Conservation (phyloP, 2,113 vertebrate species). For the Nyctereutes procyonoides region DNA sequence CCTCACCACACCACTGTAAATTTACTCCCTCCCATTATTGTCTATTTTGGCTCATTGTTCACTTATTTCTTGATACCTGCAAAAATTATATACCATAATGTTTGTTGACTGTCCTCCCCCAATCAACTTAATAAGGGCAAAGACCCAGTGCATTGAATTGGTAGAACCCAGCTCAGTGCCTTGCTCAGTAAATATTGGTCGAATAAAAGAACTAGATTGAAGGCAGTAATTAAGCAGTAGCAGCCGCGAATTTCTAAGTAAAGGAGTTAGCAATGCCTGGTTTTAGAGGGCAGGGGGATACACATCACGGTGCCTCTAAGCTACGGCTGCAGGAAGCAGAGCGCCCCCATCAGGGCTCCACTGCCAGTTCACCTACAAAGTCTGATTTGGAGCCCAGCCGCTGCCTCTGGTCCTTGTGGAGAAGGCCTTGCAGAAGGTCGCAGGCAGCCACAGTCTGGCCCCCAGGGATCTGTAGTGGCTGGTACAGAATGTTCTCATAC, state of each 20-base stretch:
- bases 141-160: background rate
- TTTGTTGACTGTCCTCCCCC: background rate
- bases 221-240: background rate
- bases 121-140: background rate
- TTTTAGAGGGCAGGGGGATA: background rate
- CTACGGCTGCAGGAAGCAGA: background rate
- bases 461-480: conserved; percentile 93
- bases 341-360: background rate
- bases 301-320: background rate
- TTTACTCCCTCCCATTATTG: background rate
- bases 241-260: background rate
- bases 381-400: conserved; percentile 95
- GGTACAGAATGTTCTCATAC: conserved; percentile 97
- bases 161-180: background rate
- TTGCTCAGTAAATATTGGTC: background rate
- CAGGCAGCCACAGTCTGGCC: conserved; percentile 93
- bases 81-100: background rate
- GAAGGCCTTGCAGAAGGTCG: conserved; percentile 93
- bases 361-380: conserved; percentile 91
- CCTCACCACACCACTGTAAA: background rate
- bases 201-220: background rate
- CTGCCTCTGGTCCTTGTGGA: conserved; percentile 96
- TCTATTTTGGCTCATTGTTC: background rate
- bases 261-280: background rate
- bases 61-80: background rate